Evolutionary conservation across 1,140 invertebrate species (phyloP).

Genomic region (Macrobrachium rosenbergii): DNA sequence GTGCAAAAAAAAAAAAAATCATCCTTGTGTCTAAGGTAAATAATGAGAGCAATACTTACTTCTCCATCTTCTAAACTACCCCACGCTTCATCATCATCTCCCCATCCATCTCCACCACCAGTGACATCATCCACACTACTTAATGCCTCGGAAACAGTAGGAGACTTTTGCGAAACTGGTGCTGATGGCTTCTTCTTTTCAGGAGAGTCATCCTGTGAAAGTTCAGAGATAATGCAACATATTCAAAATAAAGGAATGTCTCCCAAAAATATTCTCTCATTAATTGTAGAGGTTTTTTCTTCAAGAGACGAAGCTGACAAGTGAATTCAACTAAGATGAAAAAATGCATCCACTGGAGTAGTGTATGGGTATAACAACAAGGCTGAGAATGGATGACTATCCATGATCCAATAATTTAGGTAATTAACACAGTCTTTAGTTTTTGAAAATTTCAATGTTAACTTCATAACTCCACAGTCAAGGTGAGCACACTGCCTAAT

Average conservation of each 20-base stretch:
- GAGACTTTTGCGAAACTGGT: background rate
- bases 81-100: slow-evolving; percentile 22
- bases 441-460: no score
- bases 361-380: background rate
- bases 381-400: background rate
- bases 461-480: no score
- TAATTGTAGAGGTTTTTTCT: background rate
- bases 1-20: background rate
- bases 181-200: background rate
- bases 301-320: no score
- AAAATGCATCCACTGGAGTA: background rate
- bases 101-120: slow-evolving; percentile 34
- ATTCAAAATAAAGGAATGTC: background rate
- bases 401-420: no score
- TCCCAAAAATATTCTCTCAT: background rate
- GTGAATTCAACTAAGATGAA: no score
- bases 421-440: no score
- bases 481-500: no score
- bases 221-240: background rate
- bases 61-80: slow-evolving; percentile 33
- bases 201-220: slow-evolving; percentile 1
- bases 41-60: background rate
- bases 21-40: background rate
- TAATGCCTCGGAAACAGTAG: slow-evolving; percentile 12
- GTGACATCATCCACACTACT: slow-evolving; percentile 10